Evolutionary conservation across 2,113 vertebrate species (phyloP).

Genomic region (Dasyornis broadbenti): DNA sequence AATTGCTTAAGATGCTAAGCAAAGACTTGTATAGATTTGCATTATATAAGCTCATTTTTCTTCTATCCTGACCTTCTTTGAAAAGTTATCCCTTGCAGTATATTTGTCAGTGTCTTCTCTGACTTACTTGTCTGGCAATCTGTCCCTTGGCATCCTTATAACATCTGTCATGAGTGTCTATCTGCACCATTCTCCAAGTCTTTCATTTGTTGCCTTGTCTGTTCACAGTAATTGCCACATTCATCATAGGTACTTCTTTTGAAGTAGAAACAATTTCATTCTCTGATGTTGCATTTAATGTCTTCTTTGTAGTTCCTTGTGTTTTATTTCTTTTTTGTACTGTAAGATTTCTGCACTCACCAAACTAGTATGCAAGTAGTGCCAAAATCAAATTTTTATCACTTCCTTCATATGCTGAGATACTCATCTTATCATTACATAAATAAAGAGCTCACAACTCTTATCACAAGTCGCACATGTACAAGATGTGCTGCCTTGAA

Average conservation of each 20-base stretch:
- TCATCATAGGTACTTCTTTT: slow-evolving; percentile 60
- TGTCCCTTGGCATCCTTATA: slow-evolving; percentile 41
- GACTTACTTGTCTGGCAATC: slow-evolving; percentile 56
- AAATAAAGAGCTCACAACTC: neutral
- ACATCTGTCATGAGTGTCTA: slow-evolving; percentile 67
- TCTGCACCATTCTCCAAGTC: slow-evolving; percentile 42
- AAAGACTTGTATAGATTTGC: slow-evolving; percentile 3
- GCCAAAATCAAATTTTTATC: neutral
- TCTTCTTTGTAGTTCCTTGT: slow-evolving; percentile 31
- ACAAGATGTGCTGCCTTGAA: neutral
- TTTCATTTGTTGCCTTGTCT: slow-evolving; percentile 68
- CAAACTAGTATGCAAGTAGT: neutral
- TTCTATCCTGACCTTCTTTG: slow-evolving; percentile 54
- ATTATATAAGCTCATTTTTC: slow-evolving; percentile 41
- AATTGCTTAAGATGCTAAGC: slow-evolving; percentile 2
- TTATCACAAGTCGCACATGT: neutral
- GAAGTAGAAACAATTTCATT: slow-evolving; percentile 49
- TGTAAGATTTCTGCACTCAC: neutral
- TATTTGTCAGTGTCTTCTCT: slow-evolving; percentile 63
- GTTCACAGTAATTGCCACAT: slow-evolving; percentile 65
- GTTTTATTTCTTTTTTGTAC: slow-evolving; percentile 1
- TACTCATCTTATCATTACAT: neutral
- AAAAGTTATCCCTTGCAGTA: slow-evolving; percentile 36
- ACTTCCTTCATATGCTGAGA: neutral
- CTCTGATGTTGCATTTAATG: slow-evolving; percentile 37